Conservation (phyloP, 2,888 invertebrate species). For the Lucinisca nassula region DNA sequence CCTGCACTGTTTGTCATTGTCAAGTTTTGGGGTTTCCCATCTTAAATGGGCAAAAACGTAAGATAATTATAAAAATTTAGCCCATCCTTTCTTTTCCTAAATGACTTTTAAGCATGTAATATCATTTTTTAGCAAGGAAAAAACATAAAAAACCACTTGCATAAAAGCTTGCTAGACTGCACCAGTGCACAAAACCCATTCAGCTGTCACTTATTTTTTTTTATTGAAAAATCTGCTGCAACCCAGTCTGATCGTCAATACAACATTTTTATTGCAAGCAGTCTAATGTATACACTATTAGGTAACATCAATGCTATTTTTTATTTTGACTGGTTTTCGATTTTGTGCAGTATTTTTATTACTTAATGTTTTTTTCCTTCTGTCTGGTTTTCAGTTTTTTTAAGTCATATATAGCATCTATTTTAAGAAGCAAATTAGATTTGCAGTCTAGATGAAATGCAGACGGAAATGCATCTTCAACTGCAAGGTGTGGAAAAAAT, state of each 20-base stretch:
- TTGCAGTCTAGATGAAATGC: slow-evolving; percentile 21
- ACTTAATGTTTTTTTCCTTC: not conserved
- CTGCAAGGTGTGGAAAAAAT: slow-evolving; percentile 10
- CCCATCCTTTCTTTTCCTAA: too few relatives aligned
- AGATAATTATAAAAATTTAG: too few relatives aligned
- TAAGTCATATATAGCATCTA: slow-evolving; percentile 17
- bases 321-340: not conserved
- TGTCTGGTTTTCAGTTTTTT: slow-evolving; percentile 6
- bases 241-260: slow-evolving; percentile 1
- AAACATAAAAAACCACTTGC: not conserved
- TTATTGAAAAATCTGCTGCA: not conserved
- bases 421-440: slow-evolving; percentile 28
- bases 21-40: too few relatives aligned
- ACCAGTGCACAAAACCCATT: slow-evolving; percentile 10
- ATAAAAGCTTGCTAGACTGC: not conserved
- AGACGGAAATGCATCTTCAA: not conserved
- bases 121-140: not conserved
- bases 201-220: slow-evolving; percentile 10
- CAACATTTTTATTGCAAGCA: slow-evolving; percentile 9
- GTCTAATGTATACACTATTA: slow-evolving; percentile 4
- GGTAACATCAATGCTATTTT: slow-evolving; percentile 3
- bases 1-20: too few relatives aligned
- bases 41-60: too few relatives aligned
- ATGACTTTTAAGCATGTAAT: not conserved
- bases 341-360: slow-evolving; percentile 1